A percentile compares a stretch with the other conserved stretches of the same genome.
These are phyloP conservation scores for Argyresthia goedartella DNA, from an alignment of 2,888 invertebrate species.

Conservation along the genomic window DNA sequence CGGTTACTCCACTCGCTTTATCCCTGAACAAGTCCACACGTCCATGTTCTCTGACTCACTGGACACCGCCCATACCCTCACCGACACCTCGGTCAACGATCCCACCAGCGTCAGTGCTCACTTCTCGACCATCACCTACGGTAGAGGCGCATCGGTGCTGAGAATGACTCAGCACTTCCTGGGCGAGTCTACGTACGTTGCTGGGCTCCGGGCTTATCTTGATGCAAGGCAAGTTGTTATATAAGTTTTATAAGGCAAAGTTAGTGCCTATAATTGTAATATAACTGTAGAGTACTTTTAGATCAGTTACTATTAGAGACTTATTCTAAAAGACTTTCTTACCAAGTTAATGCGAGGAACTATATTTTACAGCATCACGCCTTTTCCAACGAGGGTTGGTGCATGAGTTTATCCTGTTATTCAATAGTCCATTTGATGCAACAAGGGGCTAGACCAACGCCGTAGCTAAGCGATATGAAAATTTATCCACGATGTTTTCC, in stretches of 20 bases:
- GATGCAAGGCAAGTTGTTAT: constrained; percentile 37
- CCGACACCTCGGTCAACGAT: constrained; percentile 59
- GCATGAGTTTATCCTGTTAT: too few species aligned
- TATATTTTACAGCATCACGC: too few species aligned
- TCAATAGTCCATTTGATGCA: too few species aligned
- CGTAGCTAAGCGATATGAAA: too few species aligned
- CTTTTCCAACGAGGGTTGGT: too few species aligned
- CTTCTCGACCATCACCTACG: constrained; percentile 79
- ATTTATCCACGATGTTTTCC: too few species aligned
- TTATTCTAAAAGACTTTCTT: too few species aligned
- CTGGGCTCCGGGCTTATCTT: constrained; percentile 69
- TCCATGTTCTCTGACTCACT: constrained; percentile 73
- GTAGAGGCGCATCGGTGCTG: constrained; percentile 73
- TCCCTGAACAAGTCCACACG: constrained; percentile 76
- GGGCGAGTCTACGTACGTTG: constrained; percentile 58
- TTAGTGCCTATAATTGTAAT: not conserved
- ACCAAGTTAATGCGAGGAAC: too few species aligned
- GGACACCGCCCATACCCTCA: constrained; percentile 70
- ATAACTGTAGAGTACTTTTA: too few species aligned
- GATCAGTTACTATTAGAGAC: too few species aligned
- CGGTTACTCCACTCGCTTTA: constrained; percentile 63
- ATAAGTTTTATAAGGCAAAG: not conserved
- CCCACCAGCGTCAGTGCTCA: constrained; percentile 70
- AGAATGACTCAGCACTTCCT: constrained; percentile 78
- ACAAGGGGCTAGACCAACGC: too few species aligned